Base-by-base conservation (phyloP, 2,113 vertebrate species). In the Poeciliopsis occidentalis region DNA sequence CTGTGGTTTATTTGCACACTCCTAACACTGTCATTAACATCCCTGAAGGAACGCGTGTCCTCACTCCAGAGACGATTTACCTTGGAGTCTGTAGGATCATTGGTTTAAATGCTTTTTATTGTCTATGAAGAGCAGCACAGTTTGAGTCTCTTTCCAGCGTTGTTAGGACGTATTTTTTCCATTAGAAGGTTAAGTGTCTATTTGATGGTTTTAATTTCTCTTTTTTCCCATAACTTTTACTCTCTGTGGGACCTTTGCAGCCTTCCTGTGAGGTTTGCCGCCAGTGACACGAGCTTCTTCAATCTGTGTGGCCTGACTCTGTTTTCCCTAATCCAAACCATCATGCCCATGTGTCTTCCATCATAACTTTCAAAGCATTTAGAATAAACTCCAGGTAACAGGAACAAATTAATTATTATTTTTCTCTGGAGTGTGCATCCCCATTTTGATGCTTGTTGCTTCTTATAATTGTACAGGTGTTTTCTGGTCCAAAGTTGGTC, bases 361-460 rank as follows among this genome's bases (percentile, higher is more conserved):
- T 94, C 93, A 90, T 71, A 78, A 79, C 84, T 68, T 88, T 76
- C 79, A 84, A 85, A 89, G 88, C 82, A 83, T 91, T 57, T 85
- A 85, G 82, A 88, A 87, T 85, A 86, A 90, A 91, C 83, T 81
- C 83, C 79, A 86, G 84, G 87, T 85, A 86, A 90, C 87, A 92
- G 91, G 91, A 94, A 94, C 88, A 93, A 87, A 93, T 94, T 90
- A 87, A 93, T 94, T 92, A 93, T 81, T 74, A 88, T 54, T 22
- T 82, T 87, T 79, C 79, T 89, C 81, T 80, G 67, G 69, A 66
- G 65, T 70, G 39, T 44, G 26, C 12, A 3, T 69, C 51, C 19
- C 32, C 10, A 5, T 54, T 67, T 47, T 74, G 68, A 54, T 22
- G 17, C 39, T 63, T 31, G 13, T 15, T 32, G 39, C 61, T 62